Evolutionary conservation across 2,113 vertebrate genomes (phyloP), one percentile per base, ranked within the genome.

Genomic region (Mohoua ochrocephala): DNA sequence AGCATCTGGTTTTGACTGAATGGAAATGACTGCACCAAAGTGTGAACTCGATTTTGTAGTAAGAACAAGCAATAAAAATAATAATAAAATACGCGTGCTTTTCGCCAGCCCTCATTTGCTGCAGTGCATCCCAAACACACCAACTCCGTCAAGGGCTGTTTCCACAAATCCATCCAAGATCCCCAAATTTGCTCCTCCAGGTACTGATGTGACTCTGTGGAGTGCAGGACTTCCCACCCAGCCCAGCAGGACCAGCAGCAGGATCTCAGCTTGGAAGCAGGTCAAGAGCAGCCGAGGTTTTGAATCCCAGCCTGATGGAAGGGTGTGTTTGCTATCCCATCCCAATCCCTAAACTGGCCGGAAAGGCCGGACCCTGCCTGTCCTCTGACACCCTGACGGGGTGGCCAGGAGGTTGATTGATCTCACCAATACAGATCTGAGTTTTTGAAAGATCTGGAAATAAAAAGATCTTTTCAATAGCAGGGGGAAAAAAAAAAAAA

Each of bases 11-110:
- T 87, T 52, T 31, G 74, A 11, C 87, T 76, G 71, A 64, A n/a
- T 83, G 79, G 86, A 65, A 93, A 33, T 37, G 78, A 61, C 88
- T 90, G 88, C 88, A 79, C 35, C 57, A 10, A 91, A 73, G 74
- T 41, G 85, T 27, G 85, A 97, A 91, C 88, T 93, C 4, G 37
- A 50, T 76, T 85, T 27, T 27, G 44, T 79, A 68, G 76, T 56
- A 71, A 64, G 92, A 89, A 69, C 70, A 85, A 90, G 65, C 69
- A 91, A 76, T 90, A 82, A 91, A 93, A 87, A 75, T 21, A 64
- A 91, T 26, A 17, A 42, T 41, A 71, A 76, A 68, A 19, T 15
- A 14, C 0, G 1, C 7, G 10, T 41, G 61, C 31, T 68, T 54
- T 89, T 17, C 67, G 53, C 7, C 81, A 90, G 92, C 44, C 68